Evolutionary conservation across 2,888 invertebrate species (phyloP).

Genomic region (Lobophora halterata): DNA sequence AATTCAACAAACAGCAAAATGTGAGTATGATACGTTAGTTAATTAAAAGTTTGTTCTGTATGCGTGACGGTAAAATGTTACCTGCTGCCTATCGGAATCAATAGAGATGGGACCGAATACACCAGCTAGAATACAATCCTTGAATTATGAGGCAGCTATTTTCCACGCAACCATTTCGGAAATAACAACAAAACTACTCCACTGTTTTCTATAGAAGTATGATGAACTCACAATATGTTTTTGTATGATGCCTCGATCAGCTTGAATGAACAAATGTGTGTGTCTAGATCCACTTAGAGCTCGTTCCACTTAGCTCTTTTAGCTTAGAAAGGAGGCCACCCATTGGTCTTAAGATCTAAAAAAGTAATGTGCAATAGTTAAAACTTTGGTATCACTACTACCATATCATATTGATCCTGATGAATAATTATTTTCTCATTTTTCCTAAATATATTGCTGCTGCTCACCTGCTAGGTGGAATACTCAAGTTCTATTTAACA

Average conservation of each 20-base stretch:
- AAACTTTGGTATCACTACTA: too few relatives aligned
- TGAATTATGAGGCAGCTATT: not conserved
- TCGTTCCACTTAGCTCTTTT: not conserved
- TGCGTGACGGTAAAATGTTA: slow-evolving; percentile 26
- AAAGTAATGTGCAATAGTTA: too few relatives aligned
- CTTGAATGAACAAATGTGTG: slow-evolving; percentile 21
- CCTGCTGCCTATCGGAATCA: slow-evolving; percentile 47
- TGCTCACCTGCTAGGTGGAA: too few relatives aligned
- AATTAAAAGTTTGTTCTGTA: slow-evolving; percentile 7
- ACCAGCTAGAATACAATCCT: slow-evolving; percentile 6
- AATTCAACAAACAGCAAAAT: slow-evolving; percentile 11
- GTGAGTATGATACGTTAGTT: slow-evolving; percentile 24
- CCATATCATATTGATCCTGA: too few relatives aligned
- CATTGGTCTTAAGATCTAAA: too few relatives aligned
- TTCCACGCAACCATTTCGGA: not conserved
- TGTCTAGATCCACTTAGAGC: slow-evolving; percentile 1
- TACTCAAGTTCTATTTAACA: too few relatives aligned
- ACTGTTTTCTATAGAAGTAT: too few relatives aligned
- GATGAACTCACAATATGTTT: not conserved
- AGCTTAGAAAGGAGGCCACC: too few relatives aligned
- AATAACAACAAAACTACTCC: too few relatives aligned
- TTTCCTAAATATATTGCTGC: too few relatives aligned
- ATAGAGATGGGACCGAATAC: slow-evolving; percentile 31
- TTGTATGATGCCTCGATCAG: slow-evolving; percentile 18
- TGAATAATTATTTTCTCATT: too few relatives aligned